A percentile compares a stretch with the other conserved stretches of the same genome.
Conservation (phyloP, 2,797 vertebrate species). For the Anisognathus igniventris region DNA sequence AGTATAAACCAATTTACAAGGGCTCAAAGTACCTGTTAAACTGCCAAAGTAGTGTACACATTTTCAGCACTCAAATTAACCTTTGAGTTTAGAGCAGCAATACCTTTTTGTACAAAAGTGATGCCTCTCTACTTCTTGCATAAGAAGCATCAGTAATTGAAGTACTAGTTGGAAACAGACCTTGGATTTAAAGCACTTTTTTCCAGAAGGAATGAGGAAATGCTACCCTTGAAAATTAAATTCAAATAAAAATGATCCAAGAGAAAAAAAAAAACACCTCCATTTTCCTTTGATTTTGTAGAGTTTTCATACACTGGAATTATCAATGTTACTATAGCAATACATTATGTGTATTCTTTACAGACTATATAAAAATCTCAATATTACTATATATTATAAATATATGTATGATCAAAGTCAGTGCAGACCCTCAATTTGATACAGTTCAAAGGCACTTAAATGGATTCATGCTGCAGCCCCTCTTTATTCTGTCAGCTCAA, state of each 20-base stretch:
- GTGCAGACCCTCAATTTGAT: neutral
- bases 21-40: constrained; percentile 27
- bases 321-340: neutral
- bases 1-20: constrained; percentile 55
- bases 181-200: neutral
- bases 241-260: neutral
- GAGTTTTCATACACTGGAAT: neutral
- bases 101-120: neutral
- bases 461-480: neutral
- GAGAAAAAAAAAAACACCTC: accelerated
- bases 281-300: neutral
- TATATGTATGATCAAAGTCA: neutral
- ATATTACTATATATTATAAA: no score
- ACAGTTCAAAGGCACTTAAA: neutral
- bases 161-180: neutral
- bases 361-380: neutral
- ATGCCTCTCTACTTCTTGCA: neutral
- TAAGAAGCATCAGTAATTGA: neutral
- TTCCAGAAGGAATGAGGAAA: neutral
- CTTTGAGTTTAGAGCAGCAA: neutral
- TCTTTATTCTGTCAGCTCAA: neutral
- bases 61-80: constrained; percentile 15
- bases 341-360: neutral
- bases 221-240: neutral
- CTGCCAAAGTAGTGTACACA: neutral